phyloP scores from a whole-genome alignment of 2,888 invertebrate genomes.

The Euzophera pinguis region DNA sequence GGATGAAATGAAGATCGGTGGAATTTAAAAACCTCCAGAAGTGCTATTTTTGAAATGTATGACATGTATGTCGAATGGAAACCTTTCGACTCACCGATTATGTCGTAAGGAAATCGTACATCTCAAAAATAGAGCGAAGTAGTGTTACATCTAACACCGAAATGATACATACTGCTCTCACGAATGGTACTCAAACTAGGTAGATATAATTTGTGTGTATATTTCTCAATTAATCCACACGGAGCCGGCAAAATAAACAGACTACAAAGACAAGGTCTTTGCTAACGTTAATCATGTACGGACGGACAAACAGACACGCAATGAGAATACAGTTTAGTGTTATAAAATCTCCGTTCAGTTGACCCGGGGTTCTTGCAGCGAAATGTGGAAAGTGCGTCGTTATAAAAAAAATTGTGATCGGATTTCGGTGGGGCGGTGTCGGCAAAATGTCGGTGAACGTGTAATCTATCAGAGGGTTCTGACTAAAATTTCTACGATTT shows the following conservation, averaged over 20 bases:
- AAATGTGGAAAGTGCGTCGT: conserved; percentile 9
- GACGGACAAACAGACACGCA: conserved; percentile 30
- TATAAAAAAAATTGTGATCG: neutral
- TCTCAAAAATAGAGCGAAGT: too few species aligned
- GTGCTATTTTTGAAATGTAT: too few species aligned
- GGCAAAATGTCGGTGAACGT: too few species aligned
- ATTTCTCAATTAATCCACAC: conserved; percentile 18
- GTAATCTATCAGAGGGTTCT: too few species aligned
- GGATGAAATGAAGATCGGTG: too few species aligned
- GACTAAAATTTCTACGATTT: too few species aligned
- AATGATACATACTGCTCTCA: neutral
- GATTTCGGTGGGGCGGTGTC: neutral
- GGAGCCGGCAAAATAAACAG: conserved; percentile 32
- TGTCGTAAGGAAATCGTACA: too few species aligned
- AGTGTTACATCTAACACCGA: too few species aligned
- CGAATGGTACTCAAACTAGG: conserved; percentile 1
- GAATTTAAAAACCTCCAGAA: too few species aligned
- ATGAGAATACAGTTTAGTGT: neutral
- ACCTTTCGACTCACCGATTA: too few species aligned
- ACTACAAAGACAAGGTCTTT: conserved; percentile 30
- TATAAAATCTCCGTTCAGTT: neutral
- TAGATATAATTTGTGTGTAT: neutral
- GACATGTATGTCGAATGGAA: too few species aligned
- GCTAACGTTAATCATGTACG: conserved; percentile 32
- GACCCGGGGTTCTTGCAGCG: neutral